Conservation (phyloP, 1,140 invertebrate genomes). For the Bombus balteatus region DNA sequence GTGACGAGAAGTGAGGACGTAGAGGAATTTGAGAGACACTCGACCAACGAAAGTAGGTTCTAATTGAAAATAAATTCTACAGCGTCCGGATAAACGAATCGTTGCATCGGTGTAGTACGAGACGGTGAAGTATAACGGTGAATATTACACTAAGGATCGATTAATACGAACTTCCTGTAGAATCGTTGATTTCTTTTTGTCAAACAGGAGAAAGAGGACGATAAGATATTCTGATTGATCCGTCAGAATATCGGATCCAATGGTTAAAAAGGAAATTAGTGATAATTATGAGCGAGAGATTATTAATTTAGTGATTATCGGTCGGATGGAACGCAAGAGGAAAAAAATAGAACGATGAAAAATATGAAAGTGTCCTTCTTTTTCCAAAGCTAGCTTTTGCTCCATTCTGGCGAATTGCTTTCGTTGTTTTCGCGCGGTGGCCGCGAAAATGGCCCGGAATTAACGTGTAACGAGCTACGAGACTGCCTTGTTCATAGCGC, state of each 20-base stretch:
- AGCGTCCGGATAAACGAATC: not conserved
- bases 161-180: too few species aligned
- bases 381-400: not conserved
- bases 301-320: not conserved
- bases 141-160: too few species aligned
- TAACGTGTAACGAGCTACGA: constrained; percentile 48
- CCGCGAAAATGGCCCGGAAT: constrained; percentile 45
- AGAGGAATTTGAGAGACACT: too few species aligned
- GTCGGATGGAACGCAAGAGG: not conserved
- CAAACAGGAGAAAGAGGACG: too few species aligned
- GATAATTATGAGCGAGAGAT: not conserved
- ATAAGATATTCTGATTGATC: too few species aligned
- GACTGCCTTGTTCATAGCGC: constrained; percentile 4
- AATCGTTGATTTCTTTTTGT: too few species aligned
- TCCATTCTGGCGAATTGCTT: not conserved
- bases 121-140: too few species aligned
- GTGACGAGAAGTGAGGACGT: too few species aligned
- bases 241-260: not conserved
- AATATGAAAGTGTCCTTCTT: not conserved
- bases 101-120: not conserved
- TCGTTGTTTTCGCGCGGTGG: constrained; percentile 27
- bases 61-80: not conserved
- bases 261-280: not conserved
- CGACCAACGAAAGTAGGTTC: too few species aligned
- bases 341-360: not conserved